Conservation (phyloP, 2,888 invertebrate genomes). For the Thyatira batis region DNA sequence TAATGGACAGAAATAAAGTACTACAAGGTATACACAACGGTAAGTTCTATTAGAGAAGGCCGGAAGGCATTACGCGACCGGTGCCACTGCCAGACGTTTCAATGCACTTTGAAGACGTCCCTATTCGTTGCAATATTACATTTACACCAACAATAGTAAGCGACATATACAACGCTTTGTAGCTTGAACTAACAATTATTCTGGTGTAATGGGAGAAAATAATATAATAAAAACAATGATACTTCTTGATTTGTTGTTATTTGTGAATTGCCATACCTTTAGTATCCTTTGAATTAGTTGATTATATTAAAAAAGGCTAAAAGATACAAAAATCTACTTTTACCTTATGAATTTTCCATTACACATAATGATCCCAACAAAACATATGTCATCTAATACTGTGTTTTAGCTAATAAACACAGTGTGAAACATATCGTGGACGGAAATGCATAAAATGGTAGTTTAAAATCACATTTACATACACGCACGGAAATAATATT, state of each 20-base stretch:
- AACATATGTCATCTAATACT: no score
- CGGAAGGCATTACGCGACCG: slow-evolving; percentile 66
- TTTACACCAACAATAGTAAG: not conserved
- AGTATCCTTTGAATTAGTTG: not conserved
- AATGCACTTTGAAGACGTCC: slow-evolving; percentile 19
- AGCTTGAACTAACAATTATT: not conserved
- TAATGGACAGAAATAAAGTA: not conserved
- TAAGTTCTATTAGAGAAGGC: slow-evolving; percentile 56
- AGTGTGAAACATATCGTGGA: not conserved
- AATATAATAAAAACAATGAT: not conserved
- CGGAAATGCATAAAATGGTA: not conserved
- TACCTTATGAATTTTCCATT: no score
- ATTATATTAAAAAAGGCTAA: no score
- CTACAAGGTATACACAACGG: slow-evolving; percentile 35
- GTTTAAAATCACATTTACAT: slow-evolving; percentile 12
- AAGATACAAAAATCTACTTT: no score
- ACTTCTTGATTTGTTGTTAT: not conserved
- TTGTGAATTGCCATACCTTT: not conserved
- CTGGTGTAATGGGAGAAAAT: no score
- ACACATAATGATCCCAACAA: no score
- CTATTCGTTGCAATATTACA: not conserved
- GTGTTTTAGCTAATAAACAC: not conserved
- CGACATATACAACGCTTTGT: not conserved
- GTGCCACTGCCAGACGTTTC: slow-evolving; percentile 36
- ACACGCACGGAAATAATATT: slow-evolving; percentile 21